Conservation (phyloP, 1,140 invertebrate genomes). For the Drosophila kikkawai region DNA sequence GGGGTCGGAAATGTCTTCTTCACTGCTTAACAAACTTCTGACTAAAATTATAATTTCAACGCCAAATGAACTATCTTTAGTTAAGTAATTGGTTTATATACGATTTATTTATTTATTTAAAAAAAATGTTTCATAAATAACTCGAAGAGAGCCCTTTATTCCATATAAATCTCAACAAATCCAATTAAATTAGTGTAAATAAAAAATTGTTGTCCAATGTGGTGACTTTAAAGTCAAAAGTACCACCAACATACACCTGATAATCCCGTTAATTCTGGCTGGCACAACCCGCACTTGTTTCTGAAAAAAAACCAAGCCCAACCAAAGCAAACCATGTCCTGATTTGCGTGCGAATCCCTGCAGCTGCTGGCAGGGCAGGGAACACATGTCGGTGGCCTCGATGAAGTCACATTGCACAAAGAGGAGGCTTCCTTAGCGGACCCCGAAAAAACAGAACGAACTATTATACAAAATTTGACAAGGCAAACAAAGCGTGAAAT, state of each 20-base stretch:
- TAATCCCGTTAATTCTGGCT: constrained; percentile 51
- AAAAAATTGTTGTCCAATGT: neutral
- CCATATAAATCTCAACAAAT: neutral
- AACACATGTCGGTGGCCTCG: constrained; percentile 54
- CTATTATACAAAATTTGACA: constrained; percentile 72
- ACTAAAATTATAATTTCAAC: no score
- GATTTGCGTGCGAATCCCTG: constrained; percentile 64
- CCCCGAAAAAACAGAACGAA: constrained; percentile 19
- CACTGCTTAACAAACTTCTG: no score
- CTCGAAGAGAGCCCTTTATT: neutral
- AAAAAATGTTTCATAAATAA: no score
- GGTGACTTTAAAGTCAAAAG: constrained; percentile 26
- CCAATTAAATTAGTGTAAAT: neutral
- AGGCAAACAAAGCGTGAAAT: constrained; percentile 82
- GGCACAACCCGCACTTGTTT: constrained; percentile 56
- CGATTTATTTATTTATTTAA: no score
- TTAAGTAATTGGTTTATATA: no score
- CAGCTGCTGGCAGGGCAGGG: constrained; percentile 49
- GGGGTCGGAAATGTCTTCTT: no score
- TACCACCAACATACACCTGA: constrained; percentile 66
- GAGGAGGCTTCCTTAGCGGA: constrained; percentile 15
- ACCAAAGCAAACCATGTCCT: constrained; percentile 35
- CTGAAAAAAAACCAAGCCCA: constrained; percentile 4
- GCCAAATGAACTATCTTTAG: no score
- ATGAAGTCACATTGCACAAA: constrained; percentile 57